A percentile compares a stretch with the other conserved stretches of the same genome.
These are phyloP conservation scores for Pelecanus crispus DNA, from an alignment of 2,113 vertebrate genomes.

Conservation along the genomic window DNA sequence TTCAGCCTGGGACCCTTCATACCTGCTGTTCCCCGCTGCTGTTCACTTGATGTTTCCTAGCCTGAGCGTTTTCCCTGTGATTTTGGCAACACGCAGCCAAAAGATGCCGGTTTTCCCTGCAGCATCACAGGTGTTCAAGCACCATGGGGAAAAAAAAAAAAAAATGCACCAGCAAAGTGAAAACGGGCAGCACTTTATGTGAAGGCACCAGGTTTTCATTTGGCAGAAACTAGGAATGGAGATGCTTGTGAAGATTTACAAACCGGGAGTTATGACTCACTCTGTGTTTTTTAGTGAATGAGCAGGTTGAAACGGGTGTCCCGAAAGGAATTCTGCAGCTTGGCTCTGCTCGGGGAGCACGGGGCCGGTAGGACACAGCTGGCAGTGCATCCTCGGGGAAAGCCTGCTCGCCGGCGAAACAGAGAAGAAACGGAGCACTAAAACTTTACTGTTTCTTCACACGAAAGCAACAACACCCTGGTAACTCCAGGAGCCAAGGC, in stretches of 20 bases:
- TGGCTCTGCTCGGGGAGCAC: not conserved
- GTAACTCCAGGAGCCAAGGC: not conserved
- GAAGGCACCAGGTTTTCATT: not conserved
- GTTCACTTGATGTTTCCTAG: not conserved
- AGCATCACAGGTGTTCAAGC: not conserved
- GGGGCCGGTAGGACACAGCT: not conserved
- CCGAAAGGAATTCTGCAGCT: not conserved
- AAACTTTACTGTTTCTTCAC: not conserved
- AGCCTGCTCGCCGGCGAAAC: not conserved
- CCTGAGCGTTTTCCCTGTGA: not conserved
- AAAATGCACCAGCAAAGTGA: not conserved
- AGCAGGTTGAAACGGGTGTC: not conserved
- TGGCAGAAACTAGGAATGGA: not conserved
- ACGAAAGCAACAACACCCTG: accelerated
- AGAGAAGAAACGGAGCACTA: not conserved
- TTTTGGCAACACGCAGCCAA: not conserved
- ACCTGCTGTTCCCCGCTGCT: not conserved
- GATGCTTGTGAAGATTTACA: not conserved
- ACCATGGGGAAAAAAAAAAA: accelerated
- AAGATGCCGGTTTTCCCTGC: not conserved
- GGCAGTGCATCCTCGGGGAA: not conserved
- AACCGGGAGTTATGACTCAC: not conserved
- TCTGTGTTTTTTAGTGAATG: not conserved
- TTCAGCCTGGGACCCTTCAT: not conserved
- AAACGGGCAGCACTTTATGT: not conserved